These are phyloP conservation scores for Bombus superbus DNA, from an alignment of 1,140 invertebrate species.

Conservation along the genomic window DNA sequence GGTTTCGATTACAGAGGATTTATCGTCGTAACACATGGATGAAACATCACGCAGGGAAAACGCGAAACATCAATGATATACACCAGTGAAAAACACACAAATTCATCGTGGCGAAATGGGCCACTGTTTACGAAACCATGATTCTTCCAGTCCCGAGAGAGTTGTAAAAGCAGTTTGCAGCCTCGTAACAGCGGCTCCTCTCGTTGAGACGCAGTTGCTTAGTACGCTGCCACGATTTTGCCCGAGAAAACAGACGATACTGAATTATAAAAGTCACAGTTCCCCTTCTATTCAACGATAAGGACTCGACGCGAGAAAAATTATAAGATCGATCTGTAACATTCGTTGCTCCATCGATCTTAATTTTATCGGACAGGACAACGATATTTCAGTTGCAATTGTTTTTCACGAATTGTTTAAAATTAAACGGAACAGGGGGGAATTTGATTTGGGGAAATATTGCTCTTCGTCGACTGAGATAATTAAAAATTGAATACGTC, in stretches of 20 bases:
- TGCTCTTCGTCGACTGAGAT: neutral
- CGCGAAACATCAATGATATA: neutral
- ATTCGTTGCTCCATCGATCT: too few species aligned
- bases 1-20: neutral
- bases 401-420: neutral
- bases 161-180: slow-evolving; percentile 43
- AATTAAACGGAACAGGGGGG: neutral
- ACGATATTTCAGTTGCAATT: neutral
- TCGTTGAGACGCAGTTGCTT: slow-evolving; percentile 24
- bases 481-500: too few species aligned
- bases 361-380: neutral
- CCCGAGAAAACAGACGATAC: slow-evolving; percentile 17
- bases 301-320: neutral
- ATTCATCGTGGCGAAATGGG: slow-evolving; percentile 39
- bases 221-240: slow-evolving; percentile 26
- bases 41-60: neutral
- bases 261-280: neutral
- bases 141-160: slow-evolving; percentile 38
- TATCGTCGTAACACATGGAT: neutral
- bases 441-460: neutral
- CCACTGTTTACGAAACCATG: slow-evolving; percentile 52
- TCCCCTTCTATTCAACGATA: neutral
- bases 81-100: neutral
- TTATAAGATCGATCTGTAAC: neutral
- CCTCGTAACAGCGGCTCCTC: slow-evolving; percentile 15